These are phyloP conservation scores for Thamnophis elegans DNA, from an alignment of 2,797 vertebrate species.

Conservation along the genomic window DNA sequence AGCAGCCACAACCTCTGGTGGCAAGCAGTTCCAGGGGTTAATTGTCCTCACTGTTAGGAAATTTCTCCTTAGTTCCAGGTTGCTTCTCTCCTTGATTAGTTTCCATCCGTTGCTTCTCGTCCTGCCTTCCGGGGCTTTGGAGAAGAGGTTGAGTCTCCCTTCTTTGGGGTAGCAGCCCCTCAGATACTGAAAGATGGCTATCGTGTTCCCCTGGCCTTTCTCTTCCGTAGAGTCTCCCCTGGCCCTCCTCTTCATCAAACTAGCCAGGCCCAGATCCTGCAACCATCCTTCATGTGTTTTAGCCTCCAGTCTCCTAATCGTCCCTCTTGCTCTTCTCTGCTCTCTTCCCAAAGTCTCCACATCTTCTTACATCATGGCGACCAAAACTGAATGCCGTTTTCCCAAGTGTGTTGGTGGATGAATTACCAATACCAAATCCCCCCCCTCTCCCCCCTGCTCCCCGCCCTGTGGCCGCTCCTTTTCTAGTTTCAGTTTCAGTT, in stretches of 20 bases:
- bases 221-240: too few relatives aligned
- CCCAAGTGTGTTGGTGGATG: background rate
- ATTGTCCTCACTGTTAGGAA: background rate
- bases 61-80: rapidly evolving
- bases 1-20: background rate
- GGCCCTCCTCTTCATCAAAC: background rate
- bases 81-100: background rate
- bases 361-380: background rate
- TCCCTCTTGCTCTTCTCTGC: background rate
- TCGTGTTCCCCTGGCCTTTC: too few relatives aligned
- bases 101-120: background rate
- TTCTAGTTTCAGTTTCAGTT: too few relatives aligned
- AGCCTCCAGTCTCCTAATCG: background rate
- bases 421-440: background rate
- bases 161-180: background rate
- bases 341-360: background rate
- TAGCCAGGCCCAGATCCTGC: too few relatives aligned
- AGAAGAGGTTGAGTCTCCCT: rapidly evolving
- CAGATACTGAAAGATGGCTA: background rate
- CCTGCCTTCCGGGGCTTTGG: background rate
- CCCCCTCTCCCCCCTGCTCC: rapidly evolving
- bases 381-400: background rate
- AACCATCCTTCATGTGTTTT: rapidly evolving
- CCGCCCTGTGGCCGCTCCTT: rapidly evolving
- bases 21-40: too few relatives aligned